These are phyloP conservation scores for Zaprionus nigranus DNA, from an alignment of 1,140 invertebrate genomes.

Conservation along the genomic window DNA sequence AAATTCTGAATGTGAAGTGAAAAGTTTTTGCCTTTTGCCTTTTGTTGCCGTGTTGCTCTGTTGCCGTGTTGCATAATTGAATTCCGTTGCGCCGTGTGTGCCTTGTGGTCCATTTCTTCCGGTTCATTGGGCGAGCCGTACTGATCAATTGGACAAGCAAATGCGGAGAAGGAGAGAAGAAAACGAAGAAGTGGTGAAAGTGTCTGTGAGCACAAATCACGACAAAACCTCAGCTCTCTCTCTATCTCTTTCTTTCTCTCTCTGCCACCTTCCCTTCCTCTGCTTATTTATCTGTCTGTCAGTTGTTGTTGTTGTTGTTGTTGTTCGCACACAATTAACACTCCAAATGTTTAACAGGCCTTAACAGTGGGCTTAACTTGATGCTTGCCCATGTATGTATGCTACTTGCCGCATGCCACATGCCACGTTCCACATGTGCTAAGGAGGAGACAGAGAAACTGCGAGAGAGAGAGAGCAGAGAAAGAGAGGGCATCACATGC, in stretches of 20 bases:
- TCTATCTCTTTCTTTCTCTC: not conserved
- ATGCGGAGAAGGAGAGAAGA: not conserved
- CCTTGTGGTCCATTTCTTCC: constrained; percentile 10
- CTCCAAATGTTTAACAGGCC: constrained; percentile 72
- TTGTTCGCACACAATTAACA: constrained; percentile 73
- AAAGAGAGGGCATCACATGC: constrained; percentile 60
- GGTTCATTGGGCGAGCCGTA: not conserved
- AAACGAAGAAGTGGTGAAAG: not conserved
- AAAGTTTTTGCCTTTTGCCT: constrained; percentile 12
- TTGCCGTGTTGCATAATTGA: constrained; percentile 40
- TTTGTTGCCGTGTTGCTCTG: not conserved
- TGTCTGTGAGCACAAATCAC: constrained; percentile 40
- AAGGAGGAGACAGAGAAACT: constrained; percentile 35
- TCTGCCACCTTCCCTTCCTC: not conserved
- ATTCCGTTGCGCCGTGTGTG: constrained; percentile 1
- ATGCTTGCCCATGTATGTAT: constrained; percentile 14
- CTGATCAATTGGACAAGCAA: not conserved
- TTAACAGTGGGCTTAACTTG: constrained; percentile 58
- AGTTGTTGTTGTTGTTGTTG: constrained; percentile 58
- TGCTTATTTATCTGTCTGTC: constrained; percentile 19
- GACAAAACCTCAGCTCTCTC: not conserved
- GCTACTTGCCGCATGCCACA: constrained; percentile 19
- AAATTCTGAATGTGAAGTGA: constrained; percentile 21
- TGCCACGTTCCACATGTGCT: constrained; percentile 52
- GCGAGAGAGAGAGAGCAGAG: constrained; percentile 31